Evolutionary conservation across 2,797 vertebrate genomes (phyloP).

Genomic region (Carapus acus): DNA sequence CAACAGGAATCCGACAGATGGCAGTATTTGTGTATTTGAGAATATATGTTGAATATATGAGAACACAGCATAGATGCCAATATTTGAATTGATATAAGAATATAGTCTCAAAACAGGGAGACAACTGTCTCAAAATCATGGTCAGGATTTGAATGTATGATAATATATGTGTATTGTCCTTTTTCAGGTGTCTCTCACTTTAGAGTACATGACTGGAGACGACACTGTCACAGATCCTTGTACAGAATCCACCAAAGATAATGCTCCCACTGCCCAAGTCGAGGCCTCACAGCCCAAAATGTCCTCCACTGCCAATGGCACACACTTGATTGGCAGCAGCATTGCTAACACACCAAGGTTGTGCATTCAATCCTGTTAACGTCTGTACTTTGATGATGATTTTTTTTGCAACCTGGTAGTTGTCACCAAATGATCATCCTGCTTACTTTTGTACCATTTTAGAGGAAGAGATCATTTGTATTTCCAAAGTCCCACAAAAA

Average conservation of each 20-base stretch:
- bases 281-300: slow-evolving; percentile 43
- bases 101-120: too few species aligned
- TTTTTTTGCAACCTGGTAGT: too few species aligned
- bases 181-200: slow-evolving; percentile 77
- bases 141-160: too few species aligned
- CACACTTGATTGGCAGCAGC: slow-evolving; percentile 57
- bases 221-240: slow-evolving; percentile 69
- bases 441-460: slow-evolving; percentile 31
- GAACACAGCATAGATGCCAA: too few species aligned
- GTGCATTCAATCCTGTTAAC: not conserved
- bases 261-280: slow-evolving; percentile 36
- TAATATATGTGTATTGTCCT: slow-evolving; percentile 14
- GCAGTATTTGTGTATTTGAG: too few species aligned
- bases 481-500: slow-evolving; percentile 66
- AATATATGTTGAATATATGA: too few species aligned
- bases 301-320: slow-evolving; percentile 44
- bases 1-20: too few species aligned
- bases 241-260: slow-evolving; percentile 60
- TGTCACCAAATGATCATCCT: slow-evolving; percentile 29
- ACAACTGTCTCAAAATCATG: too few species aligned
- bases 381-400: not conserved
- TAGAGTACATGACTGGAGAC: slow-evolving; percentile 84
- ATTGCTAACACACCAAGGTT: slow-evolving; percentile 77
- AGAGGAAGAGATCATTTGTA: slow-evolving; percentile 81
- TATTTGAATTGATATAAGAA: too few species aligned